Conservation (phyloP, 2,113 vertebrate genomes). For the Tapirus terrestris region DNA sequence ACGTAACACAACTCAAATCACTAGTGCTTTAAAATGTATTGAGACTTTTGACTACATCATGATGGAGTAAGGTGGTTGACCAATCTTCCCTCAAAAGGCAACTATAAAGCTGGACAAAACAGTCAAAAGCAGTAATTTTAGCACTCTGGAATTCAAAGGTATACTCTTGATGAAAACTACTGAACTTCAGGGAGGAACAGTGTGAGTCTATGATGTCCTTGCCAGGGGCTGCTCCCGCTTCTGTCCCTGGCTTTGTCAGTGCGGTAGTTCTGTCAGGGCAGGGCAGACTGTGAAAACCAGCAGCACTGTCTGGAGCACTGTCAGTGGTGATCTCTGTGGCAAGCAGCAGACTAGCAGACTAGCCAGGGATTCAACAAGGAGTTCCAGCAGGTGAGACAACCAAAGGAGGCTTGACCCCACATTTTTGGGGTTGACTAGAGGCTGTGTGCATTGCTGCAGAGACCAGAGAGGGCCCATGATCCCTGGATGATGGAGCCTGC, state of each 20-base stretch:
- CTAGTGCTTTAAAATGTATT: not conserved
- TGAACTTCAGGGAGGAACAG: not conserved
- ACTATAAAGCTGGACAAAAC: not conserved
- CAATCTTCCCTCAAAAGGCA: not conserved
- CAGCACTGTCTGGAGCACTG: not conserved
- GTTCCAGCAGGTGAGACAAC: not conserved
- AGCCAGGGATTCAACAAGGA: conserved; percentile 2
- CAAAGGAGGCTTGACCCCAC: not conserved
- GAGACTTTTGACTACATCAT: not conserved
- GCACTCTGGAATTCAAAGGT: not conserved
- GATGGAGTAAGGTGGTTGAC: not conserved
- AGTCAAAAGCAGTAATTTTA: not conserved
- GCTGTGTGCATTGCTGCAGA: not conserved
- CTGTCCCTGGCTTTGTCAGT: not conserved
- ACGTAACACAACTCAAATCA: not conserved
- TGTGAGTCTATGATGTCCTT: not conserved
- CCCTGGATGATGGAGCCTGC: not conserved
- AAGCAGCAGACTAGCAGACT: not conserved
- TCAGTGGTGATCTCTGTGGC: not conserved
- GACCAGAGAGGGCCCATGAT: not conserved
- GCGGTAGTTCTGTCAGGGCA: not conserved
- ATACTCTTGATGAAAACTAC: not conserved
- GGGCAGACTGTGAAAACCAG: not conserved
- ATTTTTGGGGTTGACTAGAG: not conserved
- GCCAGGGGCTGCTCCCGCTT: not conserved